Evolutionary conservation across 2,888 invertebrate genomes (phyloP).

Genomic region (Octodonta nipae): DNA sequence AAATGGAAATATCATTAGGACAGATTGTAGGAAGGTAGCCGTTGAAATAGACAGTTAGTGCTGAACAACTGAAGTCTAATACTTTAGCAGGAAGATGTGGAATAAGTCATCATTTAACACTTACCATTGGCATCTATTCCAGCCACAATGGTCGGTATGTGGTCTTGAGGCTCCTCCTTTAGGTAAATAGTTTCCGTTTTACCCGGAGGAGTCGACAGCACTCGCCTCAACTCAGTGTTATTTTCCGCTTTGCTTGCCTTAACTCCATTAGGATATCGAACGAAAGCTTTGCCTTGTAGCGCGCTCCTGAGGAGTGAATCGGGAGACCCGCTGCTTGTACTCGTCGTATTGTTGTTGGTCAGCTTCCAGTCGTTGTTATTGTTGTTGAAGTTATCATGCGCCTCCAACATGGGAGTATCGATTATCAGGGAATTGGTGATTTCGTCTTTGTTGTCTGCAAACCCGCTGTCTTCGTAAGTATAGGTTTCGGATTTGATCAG

Average conservation of each 20-base stretch:
- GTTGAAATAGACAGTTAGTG: too few species aligned
- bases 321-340: constrained; percentile 34
- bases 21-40: too few species aligned
- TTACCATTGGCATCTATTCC: constrained; percentile 31
- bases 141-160: constrained; percentile 33
- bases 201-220: constrained; percentile 37
- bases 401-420: constrained; percentile 45
- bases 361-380: constrained; percentile 72
- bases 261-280: constrained; percentile 31
- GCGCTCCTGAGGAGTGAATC: constrained; percentile 72
- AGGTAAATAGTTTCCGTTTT: constrained; percentile 35
- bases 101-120: too few species aligned
- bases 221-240: constrained; percentile 43
- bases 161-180: constrained; percentile 29
- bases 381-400: constrained; percentile 43
- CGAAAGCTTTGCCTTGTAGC: constrained; percentile 59
- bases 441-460: constrained; percentile 52
- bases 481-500: constrained; percentile 60
- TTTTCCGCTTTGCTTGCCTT: constrained; percentile 22
- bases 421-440: constrained; percentile 34
- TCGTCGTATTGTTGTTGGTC: constrained; percentile 65
- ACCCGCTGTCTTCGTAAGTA: constrained; percentile 65
- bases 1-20: too few species aligned
- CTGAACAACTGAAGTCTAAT: too few species aligned
- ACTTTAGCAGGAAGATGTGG: too few species aligned